phyloP scores from a whole-genome alignment of 1,140 invertebrate genomes.

The Agrypnia vestita region DNA sequence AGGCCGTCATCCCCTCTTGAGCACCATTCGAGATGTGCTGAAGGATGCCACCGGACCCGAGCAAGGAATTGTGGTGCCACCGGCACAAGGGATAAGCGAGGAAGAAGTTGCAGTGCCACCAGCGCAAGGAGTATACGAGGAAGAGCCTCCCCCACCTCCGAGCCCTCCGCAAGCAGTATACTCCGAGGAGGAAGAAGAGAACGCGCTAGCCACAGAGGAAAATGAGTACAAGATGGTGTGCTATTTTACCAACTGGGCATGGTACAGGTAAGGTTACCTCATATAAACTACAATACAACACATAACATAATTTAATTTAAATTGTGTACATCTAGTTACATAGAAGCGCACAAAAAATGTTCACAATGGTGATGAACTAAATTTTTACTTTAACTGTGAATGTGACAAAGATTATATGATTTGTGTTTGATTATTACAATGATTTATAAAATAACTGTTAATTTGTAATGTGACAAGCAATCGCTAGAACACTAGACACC shows the following conservation, averaged over 20 bases:
- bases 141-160: background rate
- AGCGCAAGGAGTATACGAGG: background rate
- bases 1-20: conserved; percentile 84
- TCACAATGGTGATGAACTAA: too few species aligned
- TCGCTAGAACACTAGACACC: too few species aligned
- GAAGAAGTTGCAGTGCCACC: background rate
- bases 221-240: conserved; percentile 84
- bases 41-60: conserved; percentile 64
- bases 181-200: conserved; percentile 57
- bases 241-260: conserved; percentile 96
- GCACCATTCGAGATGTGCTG: conserved; percentile 77
- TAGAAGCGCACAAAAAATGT: too few species aligned
- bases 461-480: too few species aligned
- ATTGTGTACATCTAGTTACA: too few species aligned
- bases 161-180: conserved; percentile 56
- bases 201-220: conserved; percentile 33
- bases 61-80: background rate
- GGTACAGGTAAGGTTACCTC: conserved; percentile 76
- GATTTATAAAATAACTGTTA: too few species aligned
- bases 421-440: too few species aligned
- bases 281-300: background rate
- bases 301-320: background rate
- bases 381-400: too few species aligned
- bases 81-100: background rate
- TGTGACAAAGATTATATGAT: too few species aligned